Evolutionary conservation across 2,888 invertebrate genomes (phyloP), one percentile per base, ranked within the genome.

Genomic region (Brachyptera risi): DNA sequence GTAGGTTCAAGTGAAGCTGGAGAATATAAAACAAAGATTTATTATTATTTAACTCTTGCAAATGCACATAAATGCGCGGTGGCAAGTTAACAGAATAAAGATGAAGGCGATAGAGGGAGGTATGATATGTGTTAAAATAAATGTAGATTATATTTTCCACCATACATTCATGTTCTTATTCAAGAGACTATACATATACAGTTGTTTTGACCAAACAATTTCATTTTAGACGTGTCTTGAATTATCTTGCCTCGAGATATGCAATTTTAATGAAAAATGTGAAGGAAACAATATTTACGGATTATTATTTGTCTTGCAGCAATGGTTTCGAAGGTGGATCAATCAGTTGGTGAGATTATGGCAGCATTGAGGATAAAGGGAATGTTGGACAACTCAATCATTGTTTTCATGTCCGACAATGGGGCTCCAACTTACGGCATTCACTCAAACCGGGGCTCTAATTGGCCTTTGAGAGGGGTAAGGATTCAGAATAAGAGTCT

Each of bases 361-460:
- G 72, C 80, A 54, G 84, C 88, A 3, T 75, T 96, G 58, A 77
- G 82, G 57, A 73, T 80, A 0, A 83, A 82, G 61, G 79, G 80
- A 1, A 86, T 93, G 75, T 76, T 95, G 65, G 78, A 90, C 44
- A 87, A 95, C 71, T 88, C 92, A 0, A 83, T 96, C 49, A 80
- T 96, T 58, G 74, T 92, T 1, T 96, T 96, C 72, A 83, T 88
- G 67, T 88, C 92, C 11, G 96, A 96, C 72, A 96, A 96, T 72
- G 93, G 94, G 0, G 91, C 87, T 0, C 90, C 90, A 54, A 86
- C 90, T 0, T 77, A 80, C 60, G 92, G 91, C 0, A 69, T 80
- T 54, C 83, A 85, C 70, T 72, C 79, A 56, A 95, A 92, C 74
- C 82, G 83, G 54, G 90, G 85, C 9, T 89, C 88, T 17, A 90